Evolutionary conservation across 1,140 invertebrate genomes (phyloP).

Genomic region (Adelges cooleyi): DNA sequence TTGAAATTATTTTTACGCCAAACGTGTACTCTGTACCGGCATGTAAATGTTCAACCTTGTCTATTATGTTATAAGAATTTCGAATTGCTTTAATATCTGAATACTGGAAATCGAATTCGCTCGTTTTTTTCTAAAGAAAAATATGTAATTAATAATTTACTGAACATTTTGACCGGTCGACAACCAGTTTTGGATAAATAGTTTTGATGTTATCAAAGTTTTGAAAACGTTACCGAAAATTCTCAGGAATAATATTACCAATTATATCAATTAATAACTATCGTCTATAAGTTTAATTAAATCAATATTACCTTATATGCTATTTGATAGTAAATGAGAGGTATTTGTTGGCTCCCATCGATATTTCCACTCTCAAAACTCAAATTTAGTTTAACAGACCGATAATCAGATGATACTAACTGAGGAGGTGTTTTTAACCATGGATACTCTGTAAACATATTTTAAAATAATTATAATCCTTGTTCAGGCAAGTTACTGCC

Average conservation of each 20-base stretch:
- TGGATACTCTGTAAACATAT: not conserved
- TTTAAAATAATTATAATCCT: too few relatives aligned
- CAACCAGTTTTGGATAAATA: too few relatives aligned
- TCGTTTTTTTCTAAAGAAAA: not conserved
- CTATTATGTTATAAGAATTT: not conserved
- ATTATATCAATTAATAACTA: too few relatives aligned
- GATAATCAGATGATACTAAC: not conserved
- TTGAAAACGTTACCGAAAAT: too few relatives aligned
- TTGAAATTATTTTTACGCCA: not conserved
- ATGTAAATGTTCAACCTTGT: not conserved
- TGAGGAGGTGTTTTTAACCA: not conserved
- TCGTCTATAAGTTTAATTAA: too few relatives aligned
- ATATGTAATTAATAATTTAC: not conserved
- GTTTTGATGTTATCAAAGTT: too few relatives aligned
- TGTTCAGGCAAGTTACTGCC: too few relatives aligned
- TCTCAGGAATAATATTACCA: too few relatives aligned
- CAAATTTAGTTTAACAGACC: not conserved
- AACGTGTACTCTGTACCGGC: not conserved
- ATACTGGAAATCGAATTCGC: not conserved
- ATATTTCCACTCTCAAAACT: not conserved
- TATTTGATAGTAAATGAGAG: not conserved
- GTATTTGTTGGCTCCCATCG: not conserved
- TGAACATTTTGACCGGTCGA: too few relatives aligned
- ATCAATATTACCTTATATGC: not conserved
- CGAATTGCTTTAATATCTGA: not conserved